phyloP scores from a whole-genome alignment of 2,797 vertebrate genomes.

The Apogon talboti region DNA sequence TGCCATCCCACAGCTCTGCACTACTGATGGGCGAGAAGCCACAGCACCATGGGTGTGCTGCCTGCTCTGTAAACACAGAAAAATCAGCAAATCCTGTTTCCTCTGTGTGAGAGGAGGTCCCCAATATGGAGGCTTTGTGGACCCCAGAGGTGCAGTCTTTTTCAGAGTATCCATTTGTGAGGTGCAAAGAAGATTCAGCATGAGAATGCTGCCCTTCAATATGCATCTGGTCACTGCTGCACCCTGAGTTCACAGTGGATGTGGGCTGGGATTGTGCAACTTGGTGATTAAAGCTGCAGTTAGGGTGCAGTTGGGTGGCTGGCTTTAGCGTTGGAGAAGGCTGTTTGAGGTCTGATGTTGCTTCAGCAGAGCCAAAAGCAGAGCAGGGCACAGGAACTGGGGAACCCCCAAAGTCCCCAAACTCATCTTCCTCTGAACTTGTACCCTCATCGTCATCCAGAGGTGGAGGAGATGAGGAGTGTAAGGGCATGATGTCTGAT shows the following conservation, averaged over 20 bases:
- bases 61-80: conserved; percentile 83
- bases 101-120: conserved; percentile 65
- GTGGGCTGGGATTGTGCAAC: conserved; percentile 65
- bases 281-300: conserved; percentile 66
- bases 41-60: conserved; percentile 72
- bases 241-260: conserved; percentile 42
- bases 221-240: conserved; percentile 59
- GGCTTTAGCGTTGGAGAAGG: conserved; percentile 78
- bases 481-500: conserved; percentile 89
- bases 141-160: conserved; percentile 74
- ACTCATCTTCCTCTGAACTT: conserved; percentile 90
- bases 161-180: conserved; percentile 86
- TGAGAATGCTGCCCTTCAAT: conserved; percentile 71
- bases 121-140: conserved; percentile 43
- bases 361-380: conserved; percentile 77
- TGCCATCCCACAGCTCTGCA: conserved; percentile 63
- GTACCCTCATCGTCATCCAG: conserved; percentile 87
- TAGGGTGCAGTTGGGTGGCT: conserved; percentile 75
- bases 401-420: conserved; percentile 91
- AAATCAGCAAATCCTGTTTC: conserved; percentile 88
- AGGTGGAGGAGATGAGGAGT: conserved; percentile 90
- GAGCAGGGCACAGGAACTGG: conserved; percentile 80
- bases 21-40: conserved; percentile 55
- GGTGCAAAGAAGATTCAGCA: conserved; percentile 79
- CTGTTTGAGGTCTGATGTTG: conserved; percentile 71